Evolutionary conservation across 2,888 invertebrate species (phyloP), one percentile per base, ranked within the genome.

Genomic region (Eupelmus urozonus): DNA sequence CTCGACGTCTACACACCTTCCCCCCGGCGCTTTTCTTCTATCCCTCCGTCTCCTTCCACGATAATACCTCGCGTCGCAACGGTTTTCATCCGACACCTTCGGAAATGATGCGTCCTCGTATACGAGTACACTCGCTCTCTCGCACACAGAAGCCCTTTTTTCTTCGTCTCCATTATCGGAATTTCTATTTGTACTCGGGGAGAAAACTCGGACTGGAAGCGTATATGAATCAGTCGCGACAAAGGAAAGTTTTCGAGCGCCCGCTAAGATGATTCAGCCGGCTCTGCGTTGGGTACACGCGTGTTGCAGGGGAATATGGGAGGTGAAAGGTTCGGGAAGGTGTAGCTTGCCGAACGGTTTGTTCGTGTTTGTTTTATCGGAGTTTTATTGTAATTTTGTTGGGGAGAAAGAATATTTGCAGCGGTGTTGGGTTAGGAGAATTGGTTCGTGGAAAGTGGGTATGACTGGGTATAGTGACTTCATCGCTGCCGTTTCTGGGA

Each of bases 161-260:
- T 51, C 29, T 9, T 18, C 51, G 3, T 29, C n/a, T 29, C n/a
- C 51, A 34, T 66, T 51, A 29, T 66, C 29, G 65, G 65, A 65
- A 49, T 49, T 65, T 49, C 11, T 49, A 65, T 65, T 49, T 29
- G 42, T 42, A 62, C 20, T 5, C 27, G 51, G 29, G 49, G 51
- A 40, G 1, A 55, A 55, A 53, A 20, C 29, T 53, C 23, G 66
- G 34, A 20, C n/a, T 23, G n/a, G 11, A 25, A 13, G 23, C 9
- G 23, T 13, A 34, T 34, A 34, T 75, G 60, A 62, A 62, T 62
- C 75, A 75, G 55, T 69, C 69, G 42, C 20, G 23, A 75, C 69
- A 75, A 75, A 69, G 67, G 75, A 75, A 75, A 75, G 75, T 75
- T 67, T 49, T 75, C 27, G 27, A 60, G 25, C 18, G 4, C 13